Percentiles rank a stretch among this genome's conserved stretches.
phyloP scores from a whole-genome alignment of 2,888 invertebrate genomes.

The Erynnis tages region DNA sequence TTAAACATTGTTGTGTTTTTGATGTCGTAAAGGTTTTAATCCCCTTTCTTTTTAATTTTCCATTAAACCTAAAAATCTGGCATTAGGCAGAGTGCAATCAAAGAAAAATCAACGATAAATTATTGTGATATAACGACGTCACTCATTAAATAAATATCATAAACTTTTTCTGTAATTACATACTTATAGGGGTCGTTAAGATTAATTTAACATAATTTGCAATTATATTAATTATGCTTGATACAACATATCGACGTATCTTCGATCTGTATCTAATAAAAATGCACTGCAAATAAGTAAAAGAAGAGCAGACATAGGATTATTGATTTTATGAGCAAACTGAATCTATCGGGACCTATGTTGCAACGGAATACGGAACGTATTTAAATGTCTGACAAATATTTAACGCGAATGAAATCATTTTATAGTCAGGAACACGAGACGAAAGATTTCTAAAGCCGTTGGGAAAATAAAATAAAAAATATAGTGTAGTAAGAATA shows the following conservation, averaged over 20 bases:
- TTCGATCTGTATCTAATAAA: too few relatives aligned
- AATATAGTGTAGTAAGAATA: neutral
- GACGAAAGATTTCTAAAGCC: neutral
- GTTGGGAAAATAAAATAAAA: neutral
- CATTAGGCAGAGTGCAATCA: too few relatives aligned
- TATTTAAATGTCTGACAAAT: conserved; percentile 6
- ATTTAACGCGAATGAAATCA: conserved; percentile 18
- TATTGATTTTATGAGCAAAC: neutral
- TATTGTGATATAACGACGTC: neutral
- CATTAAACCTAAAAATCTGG: too few relatives aligned
- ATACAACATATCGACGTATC: neutral
- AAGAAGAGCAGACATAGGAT: neutral
- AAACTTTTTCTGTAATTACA: neutral
- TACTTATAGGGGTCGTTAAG: neutral
- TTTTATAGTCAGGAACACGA: conserved; percentile 3
- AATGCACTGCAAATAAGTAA: too few relatives aligned
- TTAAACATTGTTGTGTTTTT: too few relatives aligned
- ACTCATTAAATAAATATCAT: neutral
- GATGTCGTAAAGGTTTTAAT: too few relatives aligned
- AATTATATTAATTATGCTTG: neutral
- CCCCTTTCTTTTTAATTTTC: too few relatives aligned
- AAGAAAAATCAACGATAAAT: too few relatives aligned
- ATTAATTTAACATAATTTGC: conserved; percentile 2
- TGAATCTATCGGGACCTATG: neutral
- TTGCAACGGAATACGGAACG: conserved; percentile 8